phyloP scores from a whole-genome alignment of 1,140 invertebrate genomes.

The Glossosoma conforme region DNA sequence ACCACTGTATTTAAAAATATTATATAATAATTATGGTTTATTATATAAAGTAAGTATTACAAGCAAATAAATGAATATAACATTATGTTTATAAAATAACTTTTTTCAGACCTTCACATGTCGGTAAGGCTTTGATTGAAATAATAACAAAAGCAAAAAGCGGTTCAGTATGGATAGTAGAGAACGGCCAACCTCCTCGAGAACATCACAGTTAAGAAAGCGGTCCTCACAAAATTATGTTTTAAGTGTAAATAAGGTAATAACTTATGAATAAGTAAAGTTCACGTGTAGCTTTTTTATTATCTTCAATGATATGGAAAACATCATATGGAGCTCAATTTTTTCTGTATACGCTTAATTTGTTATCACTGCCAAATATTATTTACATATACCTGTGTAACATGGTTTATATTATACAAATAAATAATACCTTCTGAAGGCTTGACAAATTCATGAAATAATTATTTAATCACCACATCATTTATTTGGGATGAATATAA shows the following conservation, averaged over 20 bases:
- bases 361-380: conserved; percentile 9
- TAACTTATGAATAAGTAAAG: conserved; percentile 5
- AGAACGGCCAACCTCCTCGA: conserved; percentile 58
- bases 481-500: too few species aligned
- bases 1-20: too few species aligned
- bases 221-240: too few species aligned
- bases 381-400: conserved; percentile 2
- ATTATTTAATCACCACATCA: too few species aligned
- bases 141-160: conserved; percentile 60
- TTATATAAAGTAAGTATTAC: too few species aligned
- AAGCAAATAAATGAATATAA: too few species aligned
- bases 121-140: conserved; percentile 60
- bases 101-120: conserved; percentile 59
- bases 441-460: too few species aligned
- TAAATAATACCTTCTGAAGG: conserved; percentile 10
- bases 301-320: background rate
- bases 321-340: conserved; percentile 6
- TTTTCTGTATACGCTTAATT: conserved; percentile 13
- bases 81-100: too few species aligned
- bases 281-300: conserved; percentile 20
- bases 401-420: conserved; percentile 13
- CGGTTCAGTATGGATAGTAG: conserved; percentile 66
- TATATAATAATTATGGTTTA: too few species aligned
- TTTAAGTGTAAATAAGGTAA: too few species aligned
- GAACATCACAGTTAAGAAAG: conserved; percentile 48